Evolutionary conservation across 2,113 vertebrate genomes (phyloP).

Genomic region (Dermatemys mawii): DNA sequence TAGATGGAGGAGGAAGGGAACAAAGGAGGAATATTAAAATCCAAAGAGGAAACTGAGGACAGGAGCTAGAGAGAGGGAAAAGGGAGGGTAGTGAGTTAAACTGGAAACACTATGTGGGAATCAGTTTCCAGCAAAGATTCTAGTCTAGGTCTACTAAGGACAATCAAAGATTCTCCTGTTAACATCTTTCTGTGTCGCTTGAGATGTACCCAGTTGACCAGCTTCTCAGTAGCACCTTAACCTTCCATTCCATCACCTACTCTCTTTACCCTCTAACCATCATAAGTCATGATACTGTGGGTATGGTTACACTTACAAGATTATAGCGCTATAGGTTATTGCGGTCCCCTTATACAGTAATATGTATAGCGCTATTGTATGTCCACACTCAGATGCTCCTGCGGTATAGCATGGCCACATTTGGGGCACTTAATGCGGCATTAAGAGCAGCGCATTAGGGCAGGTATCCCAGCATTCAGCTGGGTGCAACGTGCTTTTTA

Average conservation of each 20-base stretch:
- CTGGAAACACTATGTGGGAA: constrained; percentile 1
- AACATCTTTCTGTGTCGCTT: neutral
- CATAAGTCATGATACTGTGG: too few species aligned
- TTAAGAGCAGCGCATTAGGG: too few species aligned
- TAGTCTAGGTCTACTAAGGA: neutral
- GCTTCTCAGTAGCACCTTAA: neutral
- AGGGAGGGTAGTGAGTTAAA: neutral
- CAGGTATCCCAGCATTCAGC: too few species aligned
- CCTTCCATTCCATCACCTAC: neutral
- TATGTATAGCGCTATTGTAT: too few species aligned
- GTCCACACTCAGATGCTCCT: too few species aligned
- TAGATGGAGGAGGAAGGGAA: constrained; percentile 35
- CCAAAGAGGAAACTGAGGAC: constrained; percentile 23
- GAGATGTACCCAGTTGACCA: neutral
- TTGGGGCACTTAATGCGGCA: too few species aligned
- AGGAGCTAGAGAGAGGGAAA: neutral
- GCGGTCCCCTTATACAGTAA: too few species aligned
- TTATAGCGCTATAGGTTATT: too few species aligned
- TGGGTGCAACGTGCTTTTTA: too few species aligned
- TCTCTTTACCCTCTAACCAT: neutral
- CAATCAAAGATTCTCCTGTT: neutral
- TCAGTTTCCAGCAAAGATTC: constrained; percentile 28
- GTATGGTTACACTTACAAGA: too few species aligned
- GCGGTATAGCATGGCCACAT: too few species aligned
- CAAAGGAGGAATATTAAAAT: constrained; percentile 35